These are phyloP conservation scores for Salticus scenicus DNA, from an alignment of 2,888 invertebrate genomes.

Conservation along the genomic window DNA sequence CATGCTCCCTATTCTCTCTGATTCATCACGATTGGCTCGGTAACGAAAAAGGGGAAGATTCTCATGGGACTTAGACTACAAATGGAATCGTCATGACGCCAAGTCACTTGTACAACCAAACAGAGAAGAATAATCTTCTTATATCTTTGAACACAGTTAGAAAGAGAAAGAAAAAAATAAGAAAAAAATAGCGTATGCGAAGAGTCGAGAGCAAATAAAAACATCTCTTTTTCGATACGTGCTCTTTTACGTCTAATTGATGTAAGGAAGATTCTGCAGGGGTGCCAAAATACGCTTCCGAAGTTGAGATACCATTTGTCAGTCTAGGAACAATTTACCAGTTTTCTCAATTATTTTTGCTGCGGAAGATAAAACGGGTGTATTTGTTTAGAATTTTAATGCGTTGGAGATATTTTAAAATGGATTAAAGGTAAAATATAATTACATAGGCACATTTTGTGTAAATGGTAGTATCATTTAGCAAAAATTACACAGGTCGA, in stretches of 20 bases:
- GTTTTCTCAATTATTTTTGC: too few relatives aligned
- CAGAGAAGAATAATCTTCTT: slow-evolving; percentile 63
- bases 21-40: slow-evolving; percentile 52
- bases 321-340: not conserved
- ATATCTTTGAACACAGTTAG: slow-evolving; percentile 34
- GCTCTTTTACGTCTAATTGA: slow-evolving; percentile 64
- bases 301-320: slow-evolving; percentile 32
- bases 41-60: slow-evolving; percentile 43
- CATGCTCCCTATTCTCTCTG: slow-evolving; percentile 32
- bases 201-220: slow-evolving; percentile 17
- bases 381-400: too few relatives aligned
- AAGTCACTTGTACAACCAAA: slow-evolving; percentile 36
- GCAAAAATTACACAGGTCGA: too few relatives aligned
- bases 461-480: too few relatives aligned
- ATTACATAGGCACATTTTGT: too few relatives aligned
- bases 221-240: slow-evolving; percentile 29
- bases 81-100: slow-evolving; percentile 62
- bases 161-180: slow-evolving; percentile 35
- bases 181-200: not conserved
- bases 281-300: slow-evolving; percentile 41
- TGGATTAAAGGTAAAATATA: too few relatives aligned
- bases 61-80: slow-evolving; percentile 44
- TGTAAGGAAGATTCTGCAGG: slow-evolving; percentile 35
- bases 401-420: too few relatives aligned
- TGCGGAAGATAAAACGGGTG: too few relatives aligned